These are phyloP conservation scores for Mungos mungo DNA, from an alignment of 2,113 vertebrate genomes.

Conservation along the genomic window DNA sequence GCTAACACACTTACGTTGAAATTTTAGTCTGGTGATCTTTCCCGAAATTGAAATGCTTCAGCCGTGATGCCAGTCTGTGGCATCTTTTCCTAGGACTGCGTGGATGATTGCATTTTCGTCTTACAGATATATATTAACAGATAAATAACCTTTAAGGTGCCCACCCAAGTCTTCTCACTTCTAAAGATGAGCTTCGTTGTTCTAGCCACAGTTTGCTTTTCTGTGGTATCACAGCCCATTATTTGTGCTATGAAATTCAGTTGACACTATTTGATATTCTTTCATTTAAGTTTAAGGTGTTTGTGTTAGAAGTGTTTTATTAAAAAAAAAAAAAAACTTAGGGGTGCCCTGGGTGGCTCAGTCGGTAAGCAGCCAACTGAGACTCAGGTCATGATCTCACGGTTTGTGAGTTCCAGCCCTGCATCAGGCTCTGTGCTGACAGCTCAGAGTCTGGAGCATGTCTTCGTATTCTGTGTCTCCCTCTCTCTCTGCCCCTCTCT, in stretches of 20 bases:
- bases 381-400: too few relatives aligned
- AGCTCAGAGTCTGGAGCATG: too few relatives aligned
- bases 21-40: conserved; percentile 25
- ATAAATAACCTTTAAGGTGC: neutral
- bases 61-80: neutral
- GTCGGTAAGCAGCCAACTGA: too few relatives aligned
- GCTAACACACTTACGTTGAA: neutral
- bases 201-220: neutral
- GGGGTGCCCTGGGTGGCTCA: too few relatives aligned
- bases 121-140: neutral
- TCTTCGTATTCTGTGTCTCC: too few relatives aligned
- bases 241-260: neutral
- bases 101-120: conserved; percentile 1
- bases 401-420: too few relatives aligned
- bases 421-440: too few relatives aligned
- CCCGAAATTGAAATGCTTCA: conserved; percentile 5
- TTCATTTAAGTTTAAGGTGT: conserved; percentile 1
- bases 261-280: neutral
- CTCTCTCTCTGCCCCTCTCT: too few relatives aligned
- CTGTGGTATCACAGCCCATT: neutral
- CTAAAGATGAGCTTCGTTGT: neutral
- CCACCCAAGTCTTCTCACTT: neutral
- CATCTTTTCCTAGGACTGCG: neutral
- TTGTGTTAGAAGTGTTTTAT: conserved; percentile 30
- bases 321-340: neutral